Evolutionary conservation across 1,140 invertebrate species (phyloP).

Genomic region (Drosophila arizonae): DNA sequence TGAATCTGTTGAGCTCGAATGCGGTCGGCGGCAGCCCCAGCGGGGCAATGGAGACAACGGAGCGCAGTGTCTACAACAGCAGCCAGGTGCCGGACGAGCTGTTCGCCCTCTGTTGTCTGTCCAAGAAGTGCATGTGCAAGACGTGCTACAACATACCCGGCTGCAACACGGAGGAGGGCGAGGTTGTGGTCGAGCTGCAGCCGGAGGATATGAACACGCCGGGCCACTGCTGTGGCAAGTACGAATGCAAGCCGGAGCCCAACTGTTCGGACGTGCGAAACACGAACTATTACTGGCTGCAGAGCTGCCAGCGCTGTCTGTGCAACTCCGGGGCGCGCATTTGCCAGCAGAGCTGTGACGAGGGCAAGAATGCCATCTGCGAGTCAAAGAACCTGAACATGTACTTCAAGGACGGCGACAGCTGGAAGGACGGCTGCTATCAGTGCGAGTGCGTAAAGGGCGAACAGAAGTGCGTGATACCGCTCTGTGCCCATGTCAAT

Average conservation of each 20-base stretch:
- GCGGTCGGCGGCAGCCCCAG: conserved; percentile 30
- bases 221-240: conserved; percentile 69
- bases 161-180: conserved; percentile 43
- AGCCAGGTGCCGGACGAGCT: conserved; percentile 50
- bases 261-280: conserved; percentile 65
- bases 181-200: conserved; percentile 63
- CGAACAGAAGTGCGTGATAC: conserved; percentile 64
- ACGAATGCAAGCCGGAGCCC: conserved; percentile 64
- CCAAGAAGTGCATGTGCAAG: conserved; percentile 71
- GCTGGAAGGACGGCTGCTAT: conserved; percentile 69
- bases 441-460: conserved; percentile 71
- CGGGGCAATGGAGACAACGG: conserved; percentile 4
- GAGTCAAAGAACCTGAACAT: conserved; percentile 63
- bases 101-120: conserved; percentile 64
- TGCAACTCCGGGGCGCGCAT: conserved; percentile 60
- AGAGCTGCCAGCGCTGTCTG: conserved; percentile 64
- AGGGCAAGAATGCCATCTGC: conserved; percentile 57
- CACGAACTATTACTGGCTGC: conserved; percentile 66
- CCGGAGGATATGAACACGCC: conserved; percentile 67
- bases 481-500: conserved; percentile 61
- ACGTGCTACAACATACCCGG: conserved; percentile 72
- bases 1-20: conserved; percentile 57
- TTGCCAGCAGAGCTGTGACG: conserved; percentile 72
- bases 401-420: conserved; percentile 68
- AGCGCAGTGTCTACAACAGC: conserved; percentile 33